Evolutionary conservation across 2,888 invertebrate species (phyloP).

Genomic region (Dasypolia templi): DNA sequence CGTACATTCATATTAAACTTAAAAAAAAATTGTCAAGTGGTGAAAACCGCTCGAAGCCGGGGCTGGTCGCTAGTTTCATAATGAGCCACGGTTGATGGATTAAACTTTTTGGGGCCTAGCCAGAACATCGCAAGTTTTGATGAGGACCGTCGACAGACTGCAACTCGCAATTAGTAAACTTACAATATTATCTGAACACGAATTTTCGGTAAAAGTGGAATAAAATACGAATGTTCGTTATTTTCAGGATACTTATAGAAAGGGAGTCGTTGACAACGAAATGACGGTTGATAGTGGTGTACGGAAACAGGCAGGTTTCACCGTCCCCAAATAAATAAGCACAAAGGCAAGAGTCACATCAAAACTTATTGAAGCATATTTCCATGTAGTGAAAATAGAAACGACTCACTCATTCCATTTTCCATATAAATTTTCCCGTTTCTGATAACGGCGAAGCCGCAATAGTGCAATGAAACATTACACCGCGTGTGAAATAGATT

Average conservation of each 20-base stretch:
- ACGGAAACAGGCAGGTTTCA: not conserved
- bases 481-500: slow-evolving; percentile 34
- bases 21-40: not conserved
- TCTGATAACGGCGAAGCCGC: slow-evolving; percentile 26
- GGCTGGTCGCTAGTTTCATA: slow-evolving; percentile 32
- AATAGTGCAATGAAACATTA: slow-evolving; percentile 42
- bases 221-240: slow-evolving; percentile 5
- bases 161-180: slow-evolving; percentile 72
- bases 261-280: not conserved
- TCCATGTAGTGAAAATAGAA: slow-evolving; percentile 26
- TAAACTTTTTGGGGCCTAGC: slow-evolving; percentile 78
- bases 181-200: slow-evolving; percentile 63
- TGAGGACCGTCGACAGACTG: slow-evolving; percentile 71
- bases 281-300: not conserved
- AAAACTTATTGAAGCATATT: slow-evolving; percentile 18
- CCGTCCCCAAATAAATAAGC: not conserved
- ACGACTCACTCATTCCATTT: slow-evolving; percentile 30
- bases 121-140: slow-evolving; percentile 77
- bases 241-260: not conserved
- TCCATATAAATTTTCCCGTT: slow-evolving; percentile 23
- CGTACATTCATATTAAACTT: not conserved
- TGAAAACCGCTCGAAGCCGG: not conserved
- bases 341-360: not conserved
- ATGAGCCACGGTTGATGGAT: slow-evolving; percentile 63
- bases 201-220: slow-evolving; percentile 18